A percentile compares a stretch with the other conserved stretches of the same genome.
These are phyloP conservation scores for Azorinus chamasolen DNA, from an alignment of 2,888 invertebrate species.

Conservation along the genomic window DNA sequence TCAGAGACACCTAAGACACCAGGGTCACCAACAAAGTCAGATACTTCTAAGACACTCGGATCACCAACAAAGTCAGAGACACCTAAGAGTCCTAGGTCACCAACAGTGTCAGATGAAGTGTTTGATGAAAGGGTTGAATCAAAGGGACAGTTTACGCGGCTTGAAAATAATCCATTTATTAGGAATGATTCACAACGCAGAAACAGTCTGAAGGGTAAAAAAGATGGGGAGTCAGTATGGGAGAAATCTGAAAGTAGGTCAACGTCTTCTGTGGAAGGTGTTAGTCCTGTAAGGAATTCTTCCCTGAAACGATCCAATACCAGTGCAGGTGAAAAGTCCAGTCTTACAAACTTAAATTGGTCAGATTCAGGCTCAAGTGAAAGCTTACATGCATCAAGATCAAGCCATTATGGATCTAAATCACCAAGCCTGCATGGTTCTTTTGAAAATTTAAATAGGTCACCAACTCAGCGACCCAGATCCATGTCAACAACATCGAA, in stretches of 20 bases:
- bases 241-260: constrained; percentile 51
- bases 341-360: constrained; percentile 56
- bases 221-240: constrained; percentile 59
- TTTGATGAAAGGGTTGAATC: constrained; percentile 39
- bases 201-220: constrained; percentile 37
- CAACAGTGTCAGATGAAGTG: no score
- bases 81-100: constrained; percentile 6
- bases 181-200: constrained; percentile 58
- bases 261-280: constrained; percentile 37
- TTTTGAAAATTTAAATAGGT: constrained; percentile 23
- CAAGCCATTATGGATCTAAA: constrained; percentile 2
- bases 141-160: constrained; percentile 54
- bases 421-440: constrained; percentile 46
- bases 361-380: constrained; percentile 59
- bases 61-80: constrained; percentile 2
- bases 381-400: constrained; percentile 35
- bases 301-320: constrained; percentile 49
- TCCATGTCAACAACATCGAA: constrained; percentile 33
- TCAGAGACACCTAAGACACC: constrained; percentile 16
- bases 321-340: constrained; percentile 52
- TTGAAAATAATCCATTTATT: constrained; percentile 68
- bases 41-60: neutral
- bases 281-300: constrained; percentile 25
- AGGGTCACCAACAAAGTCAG: no score
- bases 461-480: constrained; percentile 20